Conservation (phyloP, 2,113 vertebrate genomes). For the Symphodus melops region DNA sequence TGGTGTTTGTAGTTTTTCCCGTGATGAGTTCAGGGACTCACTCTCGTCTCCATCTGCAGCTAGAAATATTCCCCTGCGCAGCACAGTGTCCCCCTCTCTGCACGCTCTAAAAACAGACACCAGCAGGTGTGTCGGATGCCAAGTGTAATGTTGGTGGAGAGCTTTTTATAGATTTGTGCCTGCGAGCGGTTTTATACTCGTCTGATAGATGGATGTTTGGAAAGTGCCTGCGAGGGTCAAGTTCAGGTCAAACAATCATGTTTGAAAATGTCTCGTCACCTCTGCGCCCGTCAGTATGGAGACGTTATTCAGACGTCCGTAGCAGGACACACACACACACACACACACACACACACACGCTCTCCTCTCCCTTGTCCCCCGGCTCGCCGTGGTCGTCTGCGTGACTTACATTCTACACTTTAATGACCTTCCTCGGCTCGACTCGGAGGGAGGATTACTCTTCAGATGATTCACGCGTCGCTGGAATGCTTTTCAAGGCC, state of each 20-base stretch:
- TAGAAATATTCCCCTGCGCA: conserved; percentile 11
- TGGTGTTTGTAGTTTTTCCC: no score
- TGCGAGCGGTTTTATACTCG: conserved; percentile 51
- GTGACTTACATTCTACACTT: conserved; percentile 25
- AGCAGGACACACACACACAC: no score
- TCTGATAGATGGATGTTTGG: conserved; percentile 54
- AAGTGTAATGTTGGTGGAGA: conserved; percentile 48
- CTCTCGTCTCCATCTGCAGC: background rate
- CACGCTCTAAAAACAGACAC: conserved; percentile 72
- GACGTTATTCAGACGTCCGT: conserved; percentile 8
- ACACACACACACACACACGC: no score
- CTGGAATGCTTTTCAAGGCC: conserved; percentile 36
- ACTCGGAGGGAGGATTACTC: conserved; percentile 36
- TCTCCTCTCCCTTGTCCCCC: background rate
- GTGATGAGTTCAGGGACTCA: background rate
- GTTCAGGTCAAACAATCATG: background rate
- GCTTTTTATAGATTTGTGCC: conserved; percentile 73
- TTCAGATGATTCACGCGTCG: conserved; percentile 15
- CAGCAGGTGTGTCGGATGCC: conserved; percentile 69
- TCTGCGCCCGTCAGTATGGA: background rate
- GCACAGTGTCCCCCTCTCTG: conserved; percentile 10
- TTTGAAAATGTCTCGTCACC: conserved; percentile 7
- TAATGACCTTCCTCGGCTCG: conserved; percentile 39
- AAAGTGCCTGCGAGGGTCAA: conserved; percentile 20
- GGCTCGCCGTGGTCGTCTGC: conserved; percentile 26